Conservation (phyloP, 1,140 invertebrate species). For the Odontomachus brunneus region DNA sequence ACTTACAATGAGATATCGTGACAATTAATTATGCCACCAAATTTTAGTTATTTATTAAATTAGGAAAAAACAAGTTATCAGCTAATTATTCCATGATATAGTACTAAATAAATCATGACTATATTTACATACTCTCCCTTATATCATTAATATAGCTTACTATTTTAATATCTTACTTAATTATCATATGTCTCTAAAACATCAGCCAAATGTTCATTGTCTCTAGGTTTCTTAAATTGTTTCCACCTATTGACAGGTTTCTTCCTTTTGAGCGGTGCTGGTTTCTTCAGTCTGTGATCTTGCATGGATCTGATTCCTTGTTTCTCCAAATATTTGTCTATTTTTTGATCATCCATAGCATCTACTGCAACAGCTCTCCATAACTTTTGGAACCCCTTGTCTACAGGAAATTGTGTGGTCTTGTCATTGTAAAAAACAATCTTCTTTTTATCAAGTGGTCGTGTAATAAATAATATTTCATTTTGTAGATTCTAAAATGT, state of each 20-base stretch:
- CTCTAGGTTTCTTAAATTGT: conserved; percentile 92
- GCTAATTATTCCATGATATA: neutral
- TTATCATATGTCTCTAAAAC: conserved; percentile 93
- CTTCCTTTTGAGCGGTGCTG: conserved; percentile 90
- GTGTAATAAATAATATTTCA: conserved; percentile 93
- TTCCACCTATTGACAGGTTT: conserved; percentile 90
- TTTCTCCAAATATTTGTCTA: conserved; percentile 99
- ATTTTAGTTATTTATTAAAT: conserved; percentile 71
- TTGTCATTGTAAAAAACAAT: conserved; percentile 99
- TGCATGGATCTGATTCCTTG: conserved; percentile 96
- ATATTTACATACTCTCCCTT: conserved; percentile 20
- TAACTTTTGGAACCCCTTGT: conserved; percentile 98
- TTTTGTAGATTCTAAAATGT: conserved; percentile 88
- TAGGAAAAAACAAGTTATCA: neutral
- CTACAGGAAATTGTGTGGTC: conserved; percentile 93
- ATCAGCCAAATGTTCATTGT: conserved; percentile 94
- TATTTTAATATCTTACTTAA: conserved; percentile 84
- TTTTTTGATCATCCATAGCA: conserved; percentile 99
- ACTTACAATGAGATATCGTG: conserved; percentile 73
- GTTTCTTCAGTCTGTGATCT: conserved; percentile 92
- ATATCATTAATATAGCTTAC: neutral
- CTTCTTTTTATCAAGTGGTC: conserved; percentile 98
- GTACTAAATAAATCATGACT: neutral
- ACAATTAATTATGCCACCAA: conserved; percentile 57
- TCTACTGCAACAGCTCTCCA: conserved; percentile 98